Percentiles rank a stretch among this genome's conserved stretches.
These are phyloP conservation scores for Eolophus roseicapilla DNA, from an alignment of 2,113 vertebrate genomes.

Conservation along the genomic window DNA sequence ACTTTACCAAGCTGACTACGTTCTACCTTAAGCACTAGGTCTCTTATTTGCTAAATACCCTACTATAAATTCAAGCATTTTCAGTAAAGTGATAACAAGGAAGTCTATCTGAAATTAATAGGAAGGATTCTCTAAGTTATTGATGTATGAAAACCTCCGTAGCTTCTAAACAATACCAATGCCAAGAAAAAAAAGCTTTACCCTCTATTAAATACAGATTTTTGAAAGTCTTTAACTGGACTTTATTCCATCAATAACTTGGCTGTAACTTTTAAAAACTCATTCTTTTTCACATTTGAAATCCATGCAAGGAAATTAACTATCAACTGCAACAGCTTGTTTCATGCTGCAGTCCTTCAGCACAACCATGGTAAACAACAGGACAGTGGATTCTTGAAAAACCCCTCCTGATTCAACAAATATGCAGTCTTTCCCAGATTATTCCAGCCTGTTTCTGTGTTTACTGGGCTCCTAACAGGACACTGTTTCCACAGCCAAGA, in stretches of 20 bases:
- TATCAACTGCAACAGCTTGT: neutral
- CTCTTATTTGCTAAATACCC: neutral
- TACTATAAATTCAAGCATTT: neutral
- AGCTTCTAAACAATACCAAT: neutral
- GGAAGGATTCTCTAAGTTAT: neutral
- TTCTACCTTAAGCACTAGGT: neutral
- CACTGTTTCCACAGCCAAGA: neutral
- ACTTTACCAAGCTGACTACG: neutral
- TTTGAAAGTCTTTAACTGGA: neutral
- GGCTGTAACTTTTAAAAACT: neutral
- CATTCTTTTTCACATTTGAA: neutral
- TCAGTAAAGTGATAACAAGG: neutral
- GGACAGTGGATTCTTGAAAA: neutral
- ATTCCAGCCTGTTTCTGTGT: neutral
- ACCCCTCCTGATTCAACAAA: neutral
- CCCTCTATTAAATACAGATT: neutral
- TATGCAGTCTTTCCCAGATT: neutral
- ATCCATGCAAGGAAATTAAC: neutral
- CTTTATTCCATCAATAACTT: neutral
- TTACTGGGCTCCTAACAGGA: neutral
- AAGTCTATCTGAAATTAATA: neutral
- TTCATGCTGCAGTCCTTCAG: neutral
- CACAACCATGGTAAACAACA: neutral
- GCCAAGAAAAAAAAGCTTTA: neutral
- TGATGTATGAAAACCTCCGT: accelerated